A percentile compares a stretch with the other conserved stretches of the same genome.
These are phyloP conservation scores for Orycteropus afer DNA, from an alignment of 2,113 vertebrate species.

Conservation along the genomic window DNA sequence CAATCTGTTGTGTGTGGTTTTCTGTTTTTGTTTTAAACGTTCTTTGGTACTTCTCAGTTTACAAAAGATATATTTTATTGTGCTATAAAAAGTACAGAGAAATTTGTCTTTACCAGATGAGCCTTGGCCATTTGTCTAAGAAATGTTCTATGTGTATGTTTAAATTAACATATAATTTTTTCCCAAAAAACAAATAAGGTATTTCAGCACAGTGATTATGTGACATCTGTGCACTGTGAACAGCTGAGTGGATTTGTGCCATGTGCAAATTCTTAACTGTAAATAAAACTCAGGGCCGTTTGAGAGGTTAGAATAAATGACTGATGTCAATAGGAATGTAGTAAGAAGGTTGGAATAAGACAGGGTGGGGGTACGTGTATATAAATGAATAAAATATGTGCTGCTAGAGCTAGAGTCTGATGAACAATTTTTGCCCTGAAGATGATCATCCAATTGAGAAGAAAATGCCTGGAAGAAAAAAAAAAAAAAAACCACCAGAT, in stretches of 20 bases:
- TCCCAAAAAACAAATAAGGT: constrained; percentile 54
- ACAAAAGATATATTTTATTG: neutral
- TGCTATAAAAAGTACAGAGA: constrained; percentile 49
- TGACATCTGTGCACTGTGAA: constrained; percentile 43
- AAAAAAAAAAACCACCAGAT: neutral
- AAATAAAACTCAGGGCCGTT: constrained; percentile 48
- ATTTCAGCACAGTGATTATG: constrained; percentile 34
- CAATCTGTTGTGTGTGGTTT: neutral
- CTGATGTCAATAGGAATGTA: neutral
- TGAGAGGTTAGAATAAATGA: neutral
- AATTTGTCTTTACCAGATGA: constrained; percentile 45
- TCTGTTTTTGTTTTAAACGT: constrained; percentile 42
- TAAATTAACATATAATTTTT: constrained; percentile 58
- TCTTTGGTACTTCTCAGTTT: constrained; percentile 44
- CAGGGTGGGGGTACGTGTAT: neutral
- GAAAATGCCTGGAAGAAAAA: neutral
- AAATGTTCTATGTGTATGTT: constrained; percentile 50
- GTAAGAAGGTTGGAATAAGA: neutral
- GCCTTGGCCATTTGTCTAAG: constrained; percentile 55
- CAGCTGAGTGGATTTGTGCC: constrained; percentile 77
- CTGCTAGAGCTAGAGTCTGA: neutral
- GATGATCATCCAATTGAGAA: constrained; percentile 50
- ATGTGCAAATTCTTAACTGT: constrained; percentile 78
- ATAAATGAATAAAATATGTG: neutral
- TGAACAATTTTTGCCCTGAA: constrained; percentile 33